A percentile compares a stretch with the other conserved stretches of the same genome.
phyloP scores from a whole-genome alignment of 2,797 vertebrate species.

The Poeciliopsis infans region DNA sequence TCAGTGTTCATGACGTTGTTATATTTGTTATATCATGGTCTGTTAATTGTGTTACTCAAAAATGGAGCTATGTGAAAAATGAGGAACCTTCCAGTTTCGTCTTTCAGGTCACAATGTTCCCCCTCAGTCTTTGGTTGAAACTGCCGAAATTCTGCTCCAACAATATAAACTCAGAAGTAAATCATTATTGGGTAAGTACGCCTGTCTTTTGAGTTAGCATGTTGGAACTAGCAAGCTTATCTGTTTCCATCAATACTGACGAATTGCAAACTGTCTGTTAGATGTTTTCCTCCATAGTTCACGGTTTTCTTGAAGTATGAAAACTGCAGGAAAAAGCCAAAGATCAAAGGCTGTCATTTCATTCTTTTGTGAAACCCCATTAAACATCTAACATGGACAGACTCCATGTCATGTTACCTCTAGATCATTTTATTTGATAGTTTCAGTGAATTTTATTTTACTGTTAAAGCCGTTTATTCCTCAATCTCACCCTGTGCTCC shows the following conservation, averaged over 20 bases:
- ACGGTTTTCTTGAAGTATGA: not conserved
- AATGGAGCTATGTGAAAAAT: not conserved
- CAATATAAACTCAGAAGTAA: not conserved
- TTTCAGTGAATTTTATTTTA: constrained; percentile 1
- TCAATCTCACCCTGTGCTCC: constrained; percentile 12
- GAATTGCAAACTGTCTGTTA: not conserved
- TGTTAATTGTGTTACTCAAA: not conserved
- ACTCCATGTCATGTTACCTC: not conserved
- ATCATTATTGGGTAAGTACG: constrained; percentile 10
- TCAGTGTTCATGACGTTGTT: not conserved
- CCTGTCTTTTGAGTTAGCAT: constrained; percentile 51
- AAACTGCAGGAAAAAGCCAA: not conserved
- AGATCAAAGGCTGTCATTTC: not conserved
- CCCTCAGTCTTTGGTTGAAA: not conserved
- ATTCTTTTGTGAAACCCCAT: not conserved
- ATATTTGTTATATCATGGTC: not conserved
- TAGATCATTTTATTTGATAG: not conserved
- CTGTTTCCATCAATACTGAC: constrained; percentile 23
- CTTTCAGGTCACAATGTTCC: not conserved
- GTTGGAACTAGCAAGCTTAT: constrained; percentile 16
- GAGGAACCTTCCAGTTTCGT: not conserved
- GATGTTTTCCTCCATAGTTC: not conserved
- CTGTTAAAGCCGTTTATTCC: not conserved
- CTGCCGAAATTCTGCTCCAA: not conserved
- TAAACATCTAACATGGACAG: not conserved